Percentiles rank a stretch among this genome's conserved stretches.
phyloP scores from a whole-genome alignment of 2,888 invertebrate species.

The Gibbula magus region DNA sequence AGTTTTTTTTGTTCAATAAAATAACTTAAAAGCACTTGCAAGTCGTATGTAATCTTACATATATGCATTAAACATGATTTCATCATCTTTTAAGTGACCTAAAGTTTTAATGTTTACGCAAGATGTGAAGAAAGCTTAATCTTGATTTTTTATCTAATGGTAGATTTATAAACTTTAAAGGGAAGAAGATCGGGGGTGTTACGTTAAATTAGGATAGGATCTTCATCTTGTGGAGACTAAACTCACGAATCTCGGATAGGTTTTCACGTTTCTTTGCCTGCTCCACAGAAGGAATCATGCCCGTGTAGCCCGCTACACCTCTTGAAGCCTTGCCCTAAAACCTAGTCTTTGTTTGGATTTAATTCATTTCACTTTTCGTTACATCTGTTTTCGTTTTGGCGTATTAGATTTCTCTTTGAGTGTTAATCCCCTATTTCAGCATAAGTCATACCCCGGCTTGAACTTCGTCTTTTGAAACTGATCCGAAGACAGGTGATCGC shows the following conservation, averaged over 20 bases:
- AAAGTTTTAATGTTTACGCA: neutral
- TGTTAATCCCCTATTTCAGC: constrained; percentile 24
- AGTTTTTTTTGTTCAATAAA: too few relatives aligned
- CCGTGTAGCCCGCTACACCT: neutral
- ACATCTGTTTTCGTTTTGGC: constrained; percentile 23
- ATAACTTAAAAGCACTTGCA: too few relatives aligned
- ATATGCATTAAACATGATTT: too few relatives aligned
- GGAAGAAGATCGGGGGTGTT: neutral
- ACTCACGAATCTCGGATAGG: constrained; percentile 9
- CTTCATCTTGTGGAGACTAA: neutral
- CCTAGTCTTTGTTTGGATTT: constrained; percentile 12
- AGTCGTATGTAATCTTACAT: too few relatives aligned
- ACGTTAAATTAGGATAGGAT: neutral
- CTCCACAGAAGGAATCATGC: neutral
- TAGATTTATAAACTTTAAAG: neutral
- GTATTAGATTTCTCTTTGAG: constrained; percentile 19
- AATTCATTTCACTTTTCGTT: constrained; percentile 22
- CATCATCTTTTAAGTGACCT: too few relatives aligned
- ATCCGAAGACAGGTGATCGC: constrained; percentile 5
- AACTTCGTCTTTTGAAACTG: constrained; percentile 8
- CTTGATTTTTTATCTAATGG: neutral
- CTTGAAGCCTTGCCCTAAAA: neutral
- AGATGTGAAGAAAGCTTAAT: neutral
- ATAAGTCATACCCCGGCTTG: constrained; percentile 12
- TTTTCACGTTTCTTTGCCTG: neutral